A percentile compares a stretch with the other conserved stretches of the same genome.
These are phyloP conservation scores for Drosophila subpulchrella DNA, from an alignment of 1,140 invertebrate species.

Conservation along the genomic window DNA sequence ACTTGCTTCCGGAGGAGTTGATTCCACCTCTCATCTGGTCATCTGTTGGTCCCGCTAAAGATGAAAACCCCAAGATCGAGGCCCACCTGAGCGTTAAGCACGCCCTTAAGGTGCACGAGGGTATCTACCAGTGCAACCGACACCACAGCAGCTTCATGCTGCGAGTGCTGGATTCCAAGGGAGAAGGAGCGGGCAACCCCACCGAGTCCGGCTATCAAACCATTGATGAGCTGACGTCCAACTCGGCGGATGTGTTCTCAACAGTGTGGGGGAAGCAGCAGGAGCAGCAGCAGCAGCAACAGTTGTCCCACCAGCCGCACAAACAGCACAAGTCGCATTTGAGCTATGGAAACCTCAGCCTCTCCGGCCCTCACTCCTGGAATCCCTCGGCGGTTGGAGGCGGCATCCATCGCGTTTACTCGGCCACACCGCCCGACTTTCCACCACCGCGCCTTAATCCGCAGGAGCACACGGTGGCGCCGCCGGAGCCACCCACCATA, in stretches of 20 bases:
- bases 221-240: constrained; percentile 74
- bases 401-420: constrained; percentile 59
- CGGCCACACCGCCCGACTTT: constrained; percentile 74
- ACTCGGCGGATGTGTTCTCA: constrained; percentile 69
- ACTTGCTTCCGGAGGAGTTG: background rate
- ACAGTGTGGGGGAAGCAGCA: constrained; percentile 56
- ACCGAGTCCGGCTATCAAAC: constrained; percentile 78
- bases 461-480: constrained; percentile 66
- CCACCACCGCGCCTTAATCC: constrained; percentile 68
- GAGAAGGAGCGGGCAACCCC: constrained; percentile 26
- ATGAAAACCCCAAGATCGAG: constrained; percentile 82
- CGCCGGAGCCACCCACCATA: constrained; percentile 69
- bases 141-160: constrained; percentile 54
- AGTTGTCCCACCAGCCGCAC: constrained; percentile 33
- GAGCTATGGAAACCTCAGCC: constrained; percentile 38
- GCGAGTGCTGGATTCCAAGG: constrained; percentile 52
- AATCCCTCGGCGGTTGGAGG: constrained; percentile 38
- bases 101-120: constrained; percentile 79
- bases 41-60: constrained; percentile 48
- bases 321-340: constrained; percentile 66
- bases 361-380: constrained; percentile 48
- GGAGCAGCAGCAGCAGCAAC: constrained; percentile 31
- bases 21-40: constrained; percentile 11
- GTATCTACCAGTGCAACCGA: constrained; percentile 80
- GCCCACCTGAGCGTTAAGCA: constrained; percentile 74